Percentiles rank a stretch among this genome's conserved stretches.
Conservation (phyloP, 2,888 invertebrate genomes). For the Volucella inanis region DNA sequence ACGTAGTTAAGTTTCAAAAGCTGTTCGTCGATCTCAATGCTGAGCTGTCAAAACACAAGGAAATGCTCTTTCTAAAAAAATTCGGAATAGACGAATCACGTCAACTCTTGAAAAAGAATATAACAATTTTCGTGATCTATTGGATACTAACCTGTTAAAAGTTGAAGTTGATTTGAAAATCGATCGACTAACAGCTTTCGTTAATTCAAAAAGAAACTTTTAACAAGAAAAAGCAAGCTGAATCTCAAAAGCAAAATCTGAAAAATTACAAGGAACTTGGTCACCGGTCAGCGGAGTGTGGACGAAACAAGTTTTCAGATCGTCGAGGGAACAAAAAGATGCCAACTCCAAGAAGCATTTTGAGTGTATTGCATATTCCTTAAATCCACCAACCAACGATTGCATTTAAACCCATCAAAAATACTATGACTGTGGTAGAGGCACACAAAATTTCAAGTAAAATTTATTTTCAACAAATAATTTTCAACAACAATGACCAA, state of each 20-base stretch:
- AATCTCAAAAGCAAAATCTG: slow-evolving; percentile 9
- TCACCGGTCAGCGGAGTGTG: slow-evolving; percentile 23
- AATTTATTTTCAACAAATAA: slow-evolving; percentile 17
- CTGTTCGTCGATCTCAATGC: slow-evolving; percentile 23
- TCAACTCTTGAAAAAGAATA: slow-evolving; percentile 27
- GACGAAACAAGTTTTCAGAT: slow-evolving; percentile 24
- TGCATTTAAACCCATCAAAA: slow-evolving; percentile 1
- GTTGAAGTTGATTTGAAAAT: slow-evolving; percentile 33
- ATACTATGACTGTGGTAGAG: slow-evolving; percentile 36
- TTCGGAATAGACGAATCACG: slow-evolving; percentile 26
- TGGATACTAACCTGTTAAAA: slow-evolving; percentile 29
- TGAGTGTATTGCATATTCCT: slow-evolving; percentile 15
- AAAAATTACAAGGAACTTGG: slow-evolving; percentile 24
- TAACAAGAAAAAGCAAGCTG: slow-evolving; percentile 15
- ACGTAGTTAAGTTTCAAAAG: slow-evolving; percentile 28
- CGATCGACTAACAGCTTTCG: slow-evolving; percentile 22
- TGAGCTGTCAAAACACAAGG: slow-evolving; percentile 26
- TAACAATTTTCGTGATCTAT: slow-evolving; percentile 23
- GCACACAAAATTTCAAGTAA: slow-evolving; percentile 22
- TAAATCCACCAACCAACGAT: slow-evolving; percentile 24
- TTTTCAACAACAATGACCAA: slow-evolving; percentile 23
- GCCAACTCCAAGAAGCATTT: background rate
- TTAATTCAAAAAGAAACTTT: slow-evolving; percentile 22
- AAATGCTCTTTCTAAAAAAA: slow-evolving; percentile 30
- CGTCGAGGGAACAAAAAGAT: background rate